phyloP scores from a whole-genome alignment of 1,140 invertebrate species.

The Aporrectodea caliginosa region DNA sequence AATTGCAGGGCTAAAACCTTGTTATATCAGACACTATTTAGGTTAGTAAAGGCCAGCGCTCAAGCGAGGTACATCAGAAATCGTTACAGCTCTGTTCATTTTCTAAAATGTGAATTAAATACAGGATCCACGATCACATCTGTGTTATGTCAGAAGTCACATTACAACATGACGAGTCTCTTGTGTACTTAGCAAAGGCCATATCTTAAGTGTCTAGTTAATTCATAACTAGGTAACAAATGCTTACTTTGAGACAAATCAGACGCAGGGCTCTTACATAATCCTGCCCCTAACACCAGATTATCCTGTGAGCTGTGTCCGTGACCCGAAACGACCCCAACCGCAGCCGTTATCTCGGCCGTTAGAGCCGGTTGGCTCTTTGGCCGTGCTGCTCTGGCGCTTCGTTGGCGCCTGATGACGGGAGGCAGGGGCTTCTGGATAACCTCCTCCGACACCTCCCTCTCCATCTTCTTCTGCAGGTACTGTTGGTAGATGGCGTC shows the following conservation, averaged over 20 bases:
- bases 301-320: constrained; percentile 1
- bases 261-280: not conserved
- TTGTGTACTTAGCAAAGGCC: too few relatives aligned
- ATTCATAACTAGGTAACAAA: too few relatives aligned
- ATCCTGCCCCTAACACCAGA: not conserved
- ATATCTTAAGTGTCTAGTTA: too few relatives aligned
- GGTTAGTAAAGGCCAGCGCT: too few relatives aligned
- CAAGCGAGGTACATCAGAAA: too few relatives aligned
- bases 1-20: too few relatives aligned
- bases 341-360: not conserved
- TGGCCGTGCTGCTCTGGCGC: not conserved
- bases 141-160: too few relatives aligned
- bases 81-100: too few relatives aligned
- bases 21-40: too few relatives aligned
- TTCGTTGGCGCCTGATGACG: not conserved
- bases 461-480: constrained; percentile 84
- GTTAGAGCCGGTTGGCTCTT: constrained; percentile 17
- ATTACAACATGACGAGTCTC: too few relatives aligned
- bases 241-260: not conserved
- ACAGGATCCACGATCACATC: too few relatives aligned
- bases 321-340: not conserved
- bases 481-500: constrained; percentile 88
- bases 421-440: not conserved
- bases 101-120: too few relatives aligned
- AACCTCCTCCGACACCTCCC: not conserved